These are phyloP conservation scores for Pediacus dermestoides DNA, from an alignment of 2,888 invertebrate genomes.

Conservation along the genomic window DNA sequence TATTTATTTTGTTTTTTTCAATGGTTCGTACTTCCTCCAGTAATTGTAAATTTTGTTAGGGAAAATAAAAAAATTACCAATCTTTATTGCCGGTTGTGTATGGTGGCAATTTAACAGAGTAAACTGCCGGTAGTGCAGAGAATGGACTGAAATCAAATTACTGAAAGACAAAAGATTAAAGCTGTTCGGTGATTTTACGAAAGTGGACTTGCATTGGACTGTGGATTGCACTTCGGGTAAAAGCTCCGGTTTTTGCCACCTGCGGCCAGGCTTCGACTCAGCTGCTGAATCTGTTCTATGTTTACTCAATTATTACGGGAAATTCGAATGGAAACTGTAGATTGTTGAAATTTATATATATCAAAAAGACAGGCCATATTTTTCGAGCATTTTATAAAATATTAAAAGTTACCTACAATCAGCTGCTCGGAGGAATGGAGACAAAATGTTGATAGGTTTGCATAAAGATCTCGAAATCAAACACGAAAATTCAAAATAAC, in stretches of 20 bases:
- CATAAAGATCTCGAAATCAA: too few species aligned
- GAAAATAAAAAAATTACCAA: too few species aligned
- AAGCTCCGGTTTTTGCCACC: conserved; percentile 40
- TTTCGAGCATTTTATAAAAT: too few species aligned
- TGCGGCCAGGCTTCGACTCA: conserved; percentile 37
- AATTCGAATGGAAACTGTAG: conserved; percentile 7
- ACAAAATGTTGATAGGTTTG: too few species aligned
- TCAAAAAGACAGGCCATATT: too few species aligned
- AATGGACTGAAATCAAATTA: conserved; percentile 30
- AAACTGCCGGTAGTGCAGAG: conserved; percentile 1
- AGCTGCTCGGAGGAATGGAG: too few species aligned
- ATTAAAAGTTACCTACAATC: too few species aligned
- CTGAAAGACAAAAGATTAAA: conserved; percentile 39
- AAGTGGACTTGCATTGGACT: conserved; percentile 39
- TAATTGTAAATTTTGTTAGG: too few species aligned
- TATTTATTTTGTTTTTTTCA: conserved; percentile 27
- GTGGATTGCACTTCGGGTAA: conserved; percentile 42
- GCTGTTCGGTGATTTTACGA: conserved; percentile 42
- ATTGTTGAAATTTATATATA: too few species aligned
- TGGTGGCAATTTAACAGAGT: conserved; percentile 2
- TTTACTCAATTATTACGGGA: conserved; percentile 38
- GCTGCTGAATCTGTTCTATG: conserved; percentile 43
- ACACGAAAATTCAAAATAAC: too few species aligned
- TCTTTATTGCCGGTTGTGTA: neutral
- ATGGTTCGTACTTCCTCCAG: too few species aligned